Conservation (phyloP, 1,140 invertebrate species). For the Oscheius sp. region DNA sequence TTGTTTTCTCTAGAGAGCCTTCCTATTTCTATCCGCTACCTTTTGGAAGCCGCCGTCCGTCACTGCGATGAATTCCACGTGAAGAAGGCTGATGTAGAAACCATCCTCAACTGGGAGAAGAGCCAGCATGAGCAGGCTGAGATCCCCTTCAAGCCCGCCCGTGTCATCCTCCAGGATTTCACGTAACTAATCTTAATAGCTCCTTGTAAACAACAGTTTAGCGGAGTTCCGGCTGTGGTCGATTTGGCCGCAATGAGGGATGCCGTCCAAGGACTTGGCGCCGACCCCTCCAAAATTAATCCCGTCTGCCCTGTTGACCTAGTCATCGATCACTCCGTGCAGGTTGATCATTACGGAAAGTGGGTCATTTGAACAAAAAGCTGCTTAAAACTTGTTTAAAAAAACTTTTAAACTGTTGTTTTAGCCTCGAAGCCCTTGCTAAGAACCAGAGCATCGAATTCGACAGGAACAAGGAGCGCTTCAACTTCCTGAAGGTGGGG, state of each 20-base stretch:
- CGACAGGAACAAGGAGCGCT: conserved; percentile 90
- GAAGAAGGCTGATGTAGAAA: conserved; percentile 79
- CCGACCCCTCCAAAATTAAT: conserved; percentile 88
- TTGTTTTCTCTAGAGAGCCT: conserved; percentile 65
- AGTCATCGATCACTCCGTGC: conserved; percentile 96
- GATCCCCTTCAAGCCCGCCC: conserved; percentile 88
- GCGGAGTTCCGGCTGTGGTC: conserved; percentile 94
- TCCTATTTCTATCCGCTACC: conserved; percentile 87
- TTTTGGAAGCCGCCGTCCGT: conserved; percentile 88
- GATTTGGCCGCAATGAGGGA: conserved; percentile 98
- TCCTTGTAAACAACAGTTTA: conserved; percentile 66
- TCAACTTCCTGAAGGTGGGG: conserved; percentile 83
- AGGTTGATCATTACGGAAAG: conserved; percentile 88
- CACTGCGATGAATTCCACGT: conserved; percentile 93
- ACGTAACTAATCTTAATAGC: conserved; percentile 61
- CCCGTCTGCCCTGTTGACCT: conserved; percentile 94
- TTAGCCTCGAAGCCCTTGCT: conserved; percentile 78
- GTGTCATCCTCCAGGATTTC: conserved; percentile 86
- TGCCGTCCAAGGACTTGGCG: conserved; percentile 80
- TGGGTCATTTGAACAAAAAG: conserved; percentile 65
- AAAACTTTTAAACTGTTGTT: conserved; percentile 60
- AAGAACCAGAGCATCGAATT: conserved; percentile 95
- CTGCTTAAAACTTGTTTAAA: too few relatives aligned
- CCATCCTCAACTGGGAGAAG: conserved; percentile 83
- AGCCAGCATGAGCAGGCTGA: conserved; percentile 77